Conservation (phyloP, 2,113 vertebrate genomes). For the Bagarius yarrelli region DNA sequence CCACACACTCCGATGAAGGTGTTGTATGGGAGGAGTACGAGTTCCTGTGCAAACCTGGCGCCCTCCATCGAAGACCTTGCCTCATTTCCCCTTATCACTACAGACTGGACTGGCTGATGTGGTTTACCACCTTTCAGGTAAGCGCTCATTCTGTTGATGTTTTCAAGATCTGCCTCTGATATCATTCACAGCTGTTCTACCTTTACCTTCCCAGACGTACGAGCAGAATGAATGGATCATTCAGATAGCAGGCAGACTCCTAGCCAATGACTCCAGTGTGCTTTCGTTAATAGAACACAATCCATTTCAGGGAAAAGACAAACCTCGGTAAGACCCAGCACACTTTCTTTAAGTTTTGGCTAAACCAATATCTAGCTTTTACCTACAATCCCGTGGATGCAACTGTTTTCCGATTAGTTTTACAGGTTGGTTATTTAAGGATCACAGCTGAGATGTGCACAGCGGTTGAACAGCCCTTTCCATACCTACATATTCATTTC, state of each 20-base stretch:
- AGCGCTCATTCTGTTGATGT: background rate
- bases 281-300: conserved; percentile 82
- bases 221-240: conserved; percentile 96
- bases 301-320: conserved; percentile 75
- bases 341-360: background rate
- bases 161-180: background rate
- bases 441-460: background rate
- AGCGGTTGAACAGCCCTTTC: too few relatives aligned
- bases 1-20: conserved; percentile 73
- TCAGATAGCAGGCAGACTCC: conserved; percentile 87
- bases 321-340: conserved; percentile 76
- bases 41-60: conserved; percentile 92
- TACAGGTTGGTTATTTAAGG: too few relatives aligned
- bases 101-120: conserved; percentile 98
- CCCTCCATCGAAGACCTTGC: conserved; percentile 76
- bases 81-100: conserved; percentile 90
- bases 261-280: conserved; percentile 78
- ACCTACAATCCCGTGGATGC: background rate
- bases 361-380: background rate
- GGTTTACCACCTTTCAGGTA: conserved; percentile 95
- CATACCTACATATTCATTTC: too few relatives aligned
- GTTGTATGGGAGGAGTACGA: conserved; percentile 91
- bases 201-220: conserved; percentile 77
- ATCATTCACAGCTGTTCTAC: background rate
- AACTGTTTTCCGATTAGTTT: too few relatives aligned